These are phyloP conservation scores for Homalodisca vitripennis DNA, from an alignment of 1,140 invertebrate species.

Conservation along the genomic window DNA sequence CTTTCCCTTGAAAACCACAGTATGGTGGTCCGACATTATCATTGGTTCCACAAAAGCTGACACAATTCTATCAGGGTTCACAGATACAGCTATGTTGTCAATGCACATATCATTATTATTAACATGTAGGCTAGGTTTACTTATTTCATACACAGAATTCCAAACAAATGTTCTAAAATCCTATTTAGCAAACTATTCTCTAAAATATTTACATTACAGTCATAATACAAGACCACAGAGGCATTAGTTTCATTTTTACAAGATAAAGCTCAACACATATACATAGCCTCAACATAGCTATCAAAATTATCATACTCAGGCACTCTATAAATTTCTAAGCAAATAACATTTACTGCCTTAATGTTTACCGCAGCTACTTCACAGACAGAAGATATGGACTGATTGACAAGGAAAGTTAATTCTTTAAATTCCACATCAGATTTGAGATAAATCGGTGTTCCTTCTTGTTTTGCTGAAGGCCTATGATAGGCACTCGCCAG, in stretches of 20 bases:
- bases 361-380: background rate
- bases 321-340: constrained; percentile 3
- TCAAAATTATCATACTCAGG: background rate
- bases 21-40: too few species aligned
- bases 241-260: background rate
- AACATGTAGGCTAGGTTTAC: too few species aligned
- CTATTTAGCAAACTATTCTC: background rate
- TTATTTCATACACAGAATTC: too few species aligned
- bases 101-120: too few species aligned
- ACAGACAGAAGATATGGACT: background rate
- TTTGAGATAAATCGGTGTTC: background rate
- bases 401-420: background rate
- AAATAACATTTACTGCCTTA: background rate
- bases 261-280: background rate
- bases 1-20: too few species aligned
- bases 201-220: background rate
- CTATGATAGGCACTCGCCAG: background rate
- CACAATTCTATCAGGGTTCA: too few species aligned
- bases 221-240: background rate
- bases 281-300: background rate
- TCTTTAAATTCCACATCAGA: background rate
- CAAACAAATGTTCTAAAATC: background rate
- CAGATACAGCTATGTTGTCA: too few species aligned
- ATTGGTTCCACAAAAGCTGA: too few species aligned
- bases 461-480: background rate